Conservation (phyloP, 2,888 invertebrate genomes). For the Nymphalis c-album region DNA sequence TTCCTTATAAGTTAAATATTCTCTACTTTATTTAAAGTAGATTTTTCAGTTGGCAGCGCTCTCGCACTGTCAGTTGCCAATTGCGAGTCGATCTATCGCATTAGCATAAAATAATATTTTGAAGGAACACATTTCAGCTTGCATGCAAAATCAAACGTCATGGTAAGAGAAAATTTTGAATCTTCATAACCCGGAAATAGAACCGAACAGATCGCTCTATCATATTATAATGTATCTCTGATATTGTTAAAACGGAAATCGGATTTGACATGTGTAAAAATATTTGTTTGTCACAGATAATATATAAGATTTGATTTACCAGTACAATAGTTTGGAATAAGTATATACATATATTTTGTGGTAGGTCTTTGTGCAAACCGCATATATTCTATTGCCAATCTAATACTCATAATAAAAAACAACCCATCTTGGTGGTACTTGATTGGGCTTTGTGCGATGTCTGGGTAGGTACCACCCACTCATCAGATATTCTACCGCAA, state of each 20-base stretch:
- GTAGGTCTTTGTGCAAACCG: no score
- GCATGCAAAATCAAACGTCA: slow-evolving; percentile 5
- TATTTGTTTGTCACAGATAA: no score
- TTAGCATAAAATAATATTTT: slow-evolving; percentile 12
- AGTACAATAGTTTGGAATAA: no score
- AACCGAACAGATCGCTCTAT: background rate
- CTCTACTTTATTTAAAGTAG: background rate
- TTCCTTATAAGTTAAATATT: background rate
- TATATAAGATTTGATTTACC: no score
- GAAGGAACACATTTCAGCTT: slow-evolving; percentile 4
- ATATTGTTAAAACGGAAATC: background rate
- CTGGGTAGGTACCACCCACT: no score
- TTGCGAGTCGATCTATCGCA: slow-evolving; percentile 4
- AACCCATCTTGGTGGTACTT: no score
- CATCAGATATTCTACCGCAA: no score
- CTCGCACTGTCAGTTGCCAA: slow-evolving; percentile 3
- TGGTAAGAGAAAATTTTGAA: slow-evolving; percentile 10
- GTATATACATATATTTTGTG: no score
- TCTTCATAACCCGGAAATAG: slow-evolving; percentile 4
- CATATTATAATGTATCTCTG: background rate
- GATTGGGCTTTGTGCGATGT: no score
- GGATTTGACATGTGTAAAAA: no score
- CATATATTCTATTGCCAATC: no score
- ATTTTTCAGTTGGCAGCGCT: slow-evolving; percentile 2
- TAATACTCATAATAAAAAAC: no score